Percentiles rank a stretch among this genome's conserved stretches.
Evolutionary conservation across 30 jellyfish, hydroid and myxozoan species (phyloP).

Genomic region (Aurelia aurita): DNA sequence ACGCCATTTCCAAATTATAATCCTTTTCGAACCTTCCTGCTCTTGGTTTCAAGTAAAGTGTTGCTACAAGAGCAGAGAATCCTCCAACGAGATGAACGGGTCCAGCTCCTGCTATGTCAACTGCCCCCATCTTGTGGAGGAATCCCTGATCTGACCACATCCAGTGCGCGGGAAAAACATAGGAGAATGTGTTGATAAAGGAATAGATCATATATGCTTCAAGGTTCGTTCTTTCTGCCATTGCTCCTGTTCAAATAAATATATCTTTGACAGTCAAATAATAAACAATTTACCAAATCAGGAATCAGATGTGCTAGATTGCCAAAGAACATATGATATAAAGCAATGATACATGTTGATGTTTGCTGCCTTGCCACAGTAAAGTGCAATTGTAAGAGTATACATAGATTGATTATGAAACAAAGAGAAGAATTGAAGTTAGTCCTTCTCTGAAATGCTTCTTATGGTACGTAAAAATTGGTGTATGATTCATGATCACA

Average conservation of each 20-base stretch:
- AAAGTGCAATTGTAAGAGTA: no score
- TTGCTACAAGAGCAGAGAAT: constrained; percentile 77
- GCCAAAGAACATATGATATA: no score
- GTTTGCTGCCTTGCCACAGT: no score
- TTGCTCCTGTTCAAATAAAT: constrained; percentile 63
- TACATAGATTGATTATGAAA: no score
- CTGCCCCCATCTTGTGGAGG: constrained; percentile 69
- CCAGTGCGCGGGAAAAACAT: constrained; percentile 91
- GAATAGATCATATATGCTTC: constrained; percentile 83
- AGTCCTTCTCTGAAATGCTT: no score
- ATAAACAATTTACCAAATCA: no score
- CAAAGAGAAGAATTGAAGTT: no score
- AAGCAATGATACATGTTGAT: no score
- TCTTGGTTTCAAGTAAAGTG: constrained; percentile 79
- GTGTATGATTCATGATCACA: no score
- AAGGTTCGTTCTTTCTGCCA: constrained; percentile 87
- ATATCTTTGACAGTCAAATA: no score
- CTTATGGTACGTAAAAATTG: no score
- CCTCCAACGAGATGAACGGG: constrained; percentile 93
- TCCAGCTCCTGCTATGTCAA: constrained; percentile 92
- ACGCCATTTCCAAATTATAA: constrained; percentile 39
- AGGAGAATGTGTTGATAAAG: constrained; percentile 65
- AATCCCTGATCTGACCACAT: constrained; percentile 84
- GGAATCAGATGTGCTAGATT: no score
- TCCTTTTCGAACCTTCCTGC: constrained; percentile 35